phyloP scores from a whole-genome alignment of 1,140 invertebrate species.

The Bombus waltoni region DNA sequence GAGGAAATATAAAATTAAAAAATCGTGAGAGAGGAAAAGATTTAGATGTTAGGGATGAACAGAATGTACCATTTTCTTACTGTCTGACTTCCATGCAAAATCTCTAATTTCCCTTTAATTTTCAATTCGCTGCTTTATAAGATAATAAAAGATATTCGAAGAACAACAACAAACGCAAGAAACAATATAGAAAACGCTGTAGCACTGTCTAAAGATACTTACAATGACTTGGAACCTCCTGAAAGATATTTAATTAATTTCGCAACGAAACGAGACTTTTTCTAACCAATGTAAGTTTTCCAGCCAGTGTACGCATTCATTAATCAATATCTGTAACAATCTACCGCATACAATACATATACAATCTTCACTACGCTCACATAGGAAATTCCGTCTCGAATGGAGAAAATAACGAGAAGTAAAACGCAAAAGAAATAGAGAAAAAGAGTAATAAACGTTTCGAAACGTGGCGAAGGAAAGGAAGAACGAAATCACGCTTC shows the following conservation, averaged over 20 bases:
- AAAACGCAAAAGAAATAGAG: background rate
- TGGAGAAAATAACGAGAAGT: background rate
- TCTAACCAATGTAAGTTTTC: background rate
- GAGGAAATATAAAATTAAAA: too few relatives aligned
- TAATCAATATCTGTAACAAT: background rate
- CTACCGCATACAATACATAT: background rate
- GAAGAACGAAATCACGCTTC: conserved; percentile 16
- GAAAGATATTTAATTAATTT: conserved; percentile 10
- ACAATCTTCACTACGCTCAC: background rate
- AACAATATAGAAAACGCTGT: background rate
- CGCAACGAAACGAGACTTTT: background rate
- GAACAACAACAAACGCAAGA: background rate
- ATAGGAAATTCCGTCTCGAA: background rate
- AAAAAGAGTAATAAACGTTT: background rate
- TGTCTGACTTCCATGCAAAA: too few relatives aligned
- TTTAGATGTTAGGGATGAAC: too few relatives aligned
- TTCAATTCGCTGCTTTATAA: too few relatives aligned
- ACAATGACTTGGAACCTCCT: background rate
- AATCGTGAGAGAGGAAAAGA: too few relatives aligned
- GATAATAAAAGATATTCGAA: background rate
- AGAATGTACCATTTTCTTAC: too few relatives aligned
- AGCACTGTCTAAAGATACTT: background rate
- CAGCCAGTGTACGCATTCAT: background rate
- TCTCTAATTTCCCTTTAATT: too few relatives aligned
- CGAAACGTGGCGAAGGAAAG: background rate